These are phyloP conservation scores for Tokudaia muenninki DNA, from an alignment of 2,797 vertebrate species.

Conservation along the genomic window DNA sequence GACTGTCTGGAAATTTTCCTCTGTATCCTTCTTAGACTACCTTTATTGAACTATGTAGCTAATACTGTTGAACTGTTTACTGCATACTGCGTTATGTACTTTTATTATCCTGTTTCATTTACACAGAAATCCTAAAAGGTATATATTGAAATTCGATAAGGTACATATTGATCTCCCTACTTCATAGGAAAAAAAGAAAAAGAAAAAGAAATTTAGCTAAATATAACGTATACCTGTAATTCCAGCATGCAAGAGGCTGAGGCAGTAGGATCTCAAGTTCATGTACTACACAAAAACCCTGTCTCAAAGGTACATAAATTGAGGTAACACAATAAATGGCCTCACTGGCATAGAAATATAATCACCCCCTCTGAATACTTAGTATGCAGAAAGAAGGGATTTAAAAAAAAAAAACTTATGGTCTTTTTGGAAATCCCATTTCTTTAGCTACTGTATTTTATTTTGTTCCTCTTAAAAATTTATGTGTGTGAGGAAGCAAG, in stretches of 20 bases:
- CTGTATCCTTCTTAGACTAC: neutral
- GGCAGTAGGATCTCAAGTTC: neutral
- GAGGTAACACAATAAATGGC: constrained; percentile 15
- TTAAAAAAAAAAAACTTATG: neutral
- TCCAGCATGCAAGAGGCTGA: too few relatives aligned
- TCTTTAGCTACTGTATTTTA: neutral
- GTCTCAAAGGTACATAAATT: neutral
- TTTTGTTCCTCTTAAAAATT: neutral
- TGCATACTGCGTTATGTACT: neutral
- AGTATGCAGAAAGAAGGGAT: neutral
- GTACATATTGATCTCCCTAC: neutral
- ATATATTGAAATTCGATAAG: neutral
- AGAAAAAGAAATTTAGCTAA: neutral
- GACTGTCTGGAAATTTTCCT: neutral
- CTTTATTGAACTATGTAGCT: constrained; percentile 9
- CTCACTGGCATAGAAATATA: neutral
- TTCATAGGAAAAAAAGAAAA: neutral
- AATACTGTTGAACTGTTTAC: neutral
- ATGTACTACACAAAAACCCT: neutral
- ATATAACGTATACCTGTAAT: neutral
- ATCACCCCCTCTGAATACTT: neutral
- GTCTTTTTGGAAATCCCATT: constrained; percentile 22
- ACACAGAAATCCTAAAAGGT: neutral
- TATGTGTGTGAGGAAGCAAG: neutral
- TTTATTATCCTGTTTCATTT: constrained; percentile 2